Evolutionary conservation across 2,797 vertebrate species (phyloP).

Genomic region (Craterocephalus amniculus): DNA sequence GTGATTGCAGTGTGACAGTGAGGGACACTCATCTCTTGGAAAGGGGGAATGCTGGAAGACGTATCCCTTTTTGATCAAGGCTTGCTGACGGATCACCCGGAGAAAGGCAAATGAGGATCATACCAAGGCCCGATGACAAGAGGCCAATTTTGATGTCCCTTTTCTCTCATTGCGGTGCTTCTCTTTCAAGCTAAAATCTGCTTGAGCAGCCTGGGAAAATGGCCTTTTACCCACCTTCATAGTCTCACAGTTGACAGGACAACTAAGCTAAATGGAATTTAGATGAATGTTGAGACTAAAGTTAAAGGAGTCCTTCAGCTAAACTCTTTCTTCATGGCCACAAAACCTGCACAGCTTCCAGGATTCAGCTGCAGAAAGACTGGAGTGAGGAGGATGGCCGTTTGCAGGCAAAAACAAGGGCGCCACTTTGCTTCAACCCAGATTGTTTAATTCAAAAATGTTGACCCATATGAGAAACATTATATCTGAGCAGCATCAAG

Average conservation of each 20-base stretch:
- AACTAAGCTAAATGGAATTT: slow-evolving; percentile 50
- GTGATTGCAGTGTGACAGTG: slow-evolving; percentile 80
- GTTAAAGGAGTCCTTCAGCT: slow-evolving; percentile 49
- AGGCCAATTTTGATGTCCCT: slow-evolving; percentile 84
- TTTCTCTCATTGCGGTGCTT: slow-evolving; percentile 79
- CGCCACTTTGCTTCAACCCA: slow-evolving; percentile 68
- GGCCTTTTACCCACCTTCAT: slow-evolving; percentile 65
- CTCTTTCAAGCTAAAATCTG: slow-evolving; percentile 79
- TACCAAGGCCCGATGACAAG: slow-evolving; percentile 81
- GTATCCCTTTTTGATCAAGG: slow-evolving; percentile 85
- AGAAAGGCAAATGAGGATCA: slow-evolving; percentile 86
- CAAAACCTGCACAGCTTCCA: slow-evolving; percentile 21
- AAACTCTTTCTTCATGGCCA: slow-evolving; percentile 42
- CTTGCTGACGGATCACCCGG: slow-evolving; percentile 81
- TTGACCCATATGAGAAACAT: slow-evolving; percentile 81
- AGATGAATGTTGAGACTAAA: slow-evolving; percentile 52
- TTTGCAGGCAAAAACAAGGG: slow-evolving; percentile 61
- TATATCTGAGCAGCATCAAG: slow-evolving; percentile 75
- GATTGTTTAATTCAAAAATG: slow-evolving; percentile 81
- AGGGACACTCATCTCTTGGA: slow-evolving; percentile 83
- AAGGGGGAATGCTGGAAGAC: slow-evolving; percentile 76
- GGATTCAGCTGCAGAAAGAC: slow-evolving; percentile 10
- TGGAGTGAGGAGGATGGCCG: slow-evolving; percentile 47
- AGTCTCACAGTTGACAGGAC: slow-evolving; percentile 59
- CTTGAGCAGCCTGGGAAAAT: slow-evolving; percentile 81